Percentiles rank a stretch among this genome's conserved stretches.
These are phyloP conservation scores for Shinisaurus crocodilurus DNA, from an alignment of 2,113 vertebrate genomes.

Conservation along the genomic window DNA sequence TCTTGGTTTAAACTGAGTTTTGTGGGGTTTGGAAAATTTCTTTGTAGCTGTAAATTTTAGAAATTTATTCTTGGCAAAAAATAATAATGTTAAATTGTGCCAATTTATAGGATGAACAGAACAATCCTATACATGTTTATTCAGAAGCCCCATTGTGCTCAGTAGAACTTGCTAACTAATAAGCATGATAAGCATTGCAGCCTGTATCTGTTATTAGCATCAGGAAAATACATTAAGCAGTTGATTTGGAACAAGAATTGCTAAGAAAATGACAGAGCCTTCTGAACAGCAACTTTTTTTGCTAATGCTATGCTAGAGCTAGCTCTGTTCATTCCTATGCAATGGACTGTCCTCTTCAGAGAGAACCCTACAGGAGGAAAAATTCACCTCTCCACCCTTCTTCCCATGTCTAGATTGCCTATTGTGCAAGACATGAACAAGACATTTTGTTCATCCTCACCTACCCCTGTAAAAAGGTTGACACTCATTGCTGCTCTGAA, in stretches of 20 bases:
- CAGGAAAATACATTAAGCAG: background rate
- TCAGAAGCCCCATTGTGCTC: background rate
- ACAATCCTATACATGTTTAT: background rate
- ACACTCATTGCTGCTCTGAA: background rate
- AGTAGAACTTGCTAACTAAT: too few species aligned
- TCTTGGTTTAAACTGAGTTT: background rate
- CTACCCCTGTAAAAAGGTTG: background rate
- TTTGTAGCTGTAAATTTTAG: background rate
- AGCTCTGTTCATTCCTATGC: too few species aligned
- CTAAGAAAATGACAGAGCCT: background rate
- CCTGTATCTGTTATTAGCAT: background rate
- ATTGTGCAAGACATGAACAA: too few species aligned
- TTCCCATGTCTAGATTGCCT: background rate
- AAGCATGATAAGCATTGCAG: background rate
- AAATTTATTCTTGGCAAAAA: background rate
- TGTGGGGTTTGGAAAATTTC: background rate
- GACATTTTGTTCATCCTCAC: too few species aligned
- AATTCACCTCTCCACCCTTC: background rate
- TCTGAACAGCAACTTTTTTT: background rate
- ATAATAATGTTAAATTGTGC: background rate
- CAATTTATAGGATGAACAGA: background rate
- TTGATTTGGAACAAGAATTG: background rate
- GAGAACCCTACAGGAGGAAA: background rate
- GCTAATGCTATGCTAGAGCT: background rate
- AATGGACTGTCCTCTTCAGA: background rate